A percentile compares a stretch with the other conserved stretches of the same genome.
These are phyloP conservation scores for Eilema depressum DNA, from an alignment of 2,888 invertebrate genomes.

Conservation along the genomic window DNA sequence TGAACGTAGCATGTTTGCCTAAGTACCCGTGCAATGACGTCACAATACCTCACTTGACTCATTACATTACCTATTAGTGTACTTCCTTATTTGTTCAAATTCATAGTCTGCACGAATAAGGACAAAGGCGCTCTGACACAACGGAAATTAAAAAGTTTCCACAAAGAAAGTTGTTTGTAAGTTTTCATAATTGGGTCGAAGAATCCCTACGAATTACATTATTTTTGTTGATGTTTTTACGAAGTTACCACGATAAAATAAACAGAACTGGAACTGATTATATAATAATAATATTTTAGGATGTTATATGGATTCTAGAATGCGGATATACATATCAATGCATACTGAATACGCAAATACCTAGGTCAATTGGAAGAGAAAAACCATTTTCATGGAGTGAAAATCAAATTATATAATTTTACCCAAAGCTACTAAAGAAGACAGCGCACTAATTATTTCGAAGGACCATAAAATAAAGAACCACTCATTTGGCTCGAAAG, in stretches of 20 bases:
- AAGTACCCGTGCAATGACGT: slow-evolving; percentile 5
- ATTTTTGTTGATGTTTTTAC: slow-evolving; percentile 1
- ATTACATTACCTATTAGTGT: slow-evolving; percentile 2
- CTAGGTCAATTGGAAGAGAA: too few species aligned
- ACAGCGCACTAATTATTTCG: neutral
- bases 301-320: too few species aligned
- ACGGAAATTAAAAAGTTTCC: slow-evolving; percentile 1
- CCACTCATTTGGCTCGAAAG: too few species aligned
- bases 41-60: slow-evolving; percentile 14
- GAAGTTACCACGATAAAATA: neutral
- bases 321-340: too few species aligned
- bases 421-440: too few species aligned
- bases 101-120: neutral
- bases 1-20: neutral
- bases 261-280: neutral
- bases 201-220: neutral
- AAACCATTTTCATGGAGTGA: too few species aligned
- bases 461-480: neutral
- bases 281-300: too few species aligned
- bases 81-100: slow-evolving; percentile 11
- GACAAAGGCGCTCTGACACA: neutral
- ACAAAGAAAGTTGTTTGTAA: slow-evolving; percentile 1
- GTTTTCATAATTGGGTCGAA: neutral
- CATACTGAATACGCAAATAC: too few species aligned
- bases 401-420: too few species aligned